Evolutionary conservation across 2,797 vertebrate species (phyloP), one percentile per base, ranked within the genome.

Genomic region (Macroramphosus scolopax): DNA sequence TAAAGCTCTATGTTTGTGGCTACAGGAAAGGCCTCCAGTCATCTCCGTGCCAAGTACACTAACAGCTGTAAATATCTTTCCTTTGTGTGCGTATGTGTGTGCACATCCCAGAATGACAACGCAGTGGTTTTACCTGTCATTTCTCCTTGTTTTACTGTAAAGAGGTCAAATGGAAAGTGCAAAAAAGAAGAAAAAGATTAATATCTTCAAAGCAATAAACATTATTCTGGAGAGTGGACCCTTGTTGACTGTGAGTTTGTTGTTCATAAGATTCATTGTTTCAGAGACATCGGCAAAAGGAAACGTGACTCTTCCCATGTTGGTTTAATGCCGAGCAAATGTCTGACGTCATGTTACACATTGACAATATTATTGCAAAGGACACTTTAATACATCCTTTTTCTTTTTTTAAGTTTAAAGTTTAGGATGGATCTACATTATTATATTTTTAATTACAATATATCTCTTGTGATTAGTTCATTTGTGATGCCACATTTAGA

Each of bases 181-280:
- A 76, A 88, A 78, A 88, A 86, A 68, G 76, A 79, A 58, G 78
- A 82, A 61, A 88, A 83, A 86, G 68, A 90, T 83, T 43, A 85
- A 85, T 89, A 91, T 88, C 89, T 88, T 87, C 80, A 88, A 87
- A 92, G 90, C 90, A 92, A 92, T 92, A 92, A 92, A 92, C 86
- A 88, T 83, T 90, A 89, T 90, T 89, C 88, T 89, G 83, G 76
- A 90, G 84, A 89, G 77, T 64, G 64, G 58, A 43, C 72, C 80
- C 64, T 78, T 57, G 60, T 65, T 55, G 58, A 51, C 56, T 66
- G 51, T 69, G 67, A 68, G 13, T 78, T 75, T 65, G 51, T 81
- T 67, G 24, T 48, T n/a, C n/a, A 52, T 16, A n/a, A 22, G 8
- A 35, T 63, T 50, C 11, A 38, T 31, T 48, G 15, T 22, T 22